Base-by-base conservation (phyloP, 1,140 invertebrate species). In the Drosophila bifasciata region DNA sequence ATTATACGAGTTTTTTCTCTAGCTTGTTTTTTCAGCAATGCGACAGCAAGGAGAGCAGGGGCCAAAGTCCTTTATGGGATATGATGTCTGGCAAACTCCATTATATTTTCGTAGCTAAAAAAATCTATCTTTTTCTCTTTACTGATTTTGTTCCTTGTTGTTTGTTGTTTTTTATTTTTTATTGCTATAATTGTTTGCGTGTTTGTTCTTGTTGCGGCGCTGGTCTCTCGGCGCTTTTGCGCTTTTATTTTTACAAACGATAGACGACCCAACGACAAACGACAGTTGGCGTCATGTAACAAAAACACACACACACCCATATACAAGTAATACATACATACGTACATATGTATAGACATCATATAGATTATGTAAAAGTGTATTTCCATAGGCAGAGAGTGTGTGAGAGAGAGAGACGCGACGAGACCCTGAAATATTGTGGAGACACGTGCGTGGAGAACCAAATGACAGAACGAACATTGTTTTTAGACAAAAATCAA, bases 391-490 rank as follows among this genome's bases (percentile, higher is more conserved):
- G 11, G 19, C 19, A 19, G 53, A 64, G 51, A 60, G 39, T 11
- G 17, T 46, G 25, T 6, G 49, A 36, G 15, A 1, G 32, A 11
- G 32, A 4, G 32, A 4, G 11, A 1, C 11, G 11, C 4, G 32
- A 25, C 23, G 69, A 79, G 66, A 58, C 62, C 76, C 55, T 80
- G 84, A 80, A 85, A 85, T 77, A 80, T 79, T 61, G 72, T 59
- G 57, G 32, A 79, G 76, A 80, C 81, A 85, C 81, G 80, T 85
- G 80, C 77, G 63, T 69, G 72, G 62, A 83, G 66, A 36, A 36
- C 32, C 50, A 50, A 68, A 68, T 68, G 64, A 71, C 63, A 71
- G 58, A 76, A 63, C 50, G 63, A 45, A 36, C 32, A 36, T 36
- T 36, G 32, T 36, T 36, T 36, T 36, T 36, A 36, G 32, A 36